phyloP scores from a whole-genome alignment of 2,888 invertebrate genomes.

The Steinernema carpocapsae region DNA sequence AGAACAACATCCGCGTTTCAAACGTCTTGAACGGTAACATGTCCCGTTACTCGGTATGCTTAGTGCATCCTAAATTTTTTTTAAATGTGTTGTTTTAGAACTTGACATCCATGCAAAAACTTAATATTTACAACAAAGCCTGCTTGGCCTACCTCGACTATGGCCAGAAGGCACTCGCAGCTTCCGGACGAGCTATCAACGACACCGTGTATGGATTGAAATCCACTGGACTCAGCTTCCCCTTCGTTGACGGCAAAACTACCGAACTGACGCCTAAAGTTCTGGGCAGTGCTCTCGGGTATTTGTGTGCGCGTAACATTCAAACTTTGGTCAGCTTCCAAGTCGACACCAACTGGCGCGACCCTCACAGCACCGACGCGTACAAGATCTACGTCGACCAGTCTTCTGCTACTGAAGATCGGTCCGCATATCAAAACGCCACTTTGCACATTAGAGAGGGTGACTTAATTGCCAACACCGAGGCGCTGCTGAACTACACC shows the following conservation, averaged over 20 bases:
- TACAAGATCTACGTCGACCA: constrained; percentile 39
- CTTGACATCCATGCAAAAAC: not conserved
- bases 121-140: not conserved
- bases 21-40: constrained; percentile 1
- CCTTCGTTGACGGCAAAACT: not conserved
- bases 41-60: not conserved
- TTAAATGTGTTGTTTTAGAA: not conserved
- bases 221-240: constrained; percentile 14
- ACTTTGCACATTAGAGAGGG: not conserved
- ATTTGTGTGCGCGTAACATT: constrained; percentile 9
- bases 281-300: constrained; percentile 34
- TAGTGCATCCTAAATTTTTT: not conserved
- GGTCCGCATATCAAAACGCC: not conserved
- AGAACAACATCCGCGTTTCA: not conserved
- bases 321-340: constrained; percentile 34
- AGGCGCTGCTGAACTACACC: not conserved
- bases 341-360: constrained; percentile 40
- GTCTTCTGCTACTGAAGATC: not conserved
- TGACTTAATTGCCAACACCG: not conserved
- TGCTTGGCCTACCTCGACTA: not conserved
- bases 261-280: not conserved
- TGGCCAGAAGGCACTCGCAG: not conserved
- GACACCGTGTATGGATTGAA: not conserved
- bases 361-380: constrained; percentile 34
- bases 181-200: constrained; percentile 18